Base-by-base conservation (phyloP, 2,113 vertebrate species). In the Phrynosoma platyrhinos region DNA sequence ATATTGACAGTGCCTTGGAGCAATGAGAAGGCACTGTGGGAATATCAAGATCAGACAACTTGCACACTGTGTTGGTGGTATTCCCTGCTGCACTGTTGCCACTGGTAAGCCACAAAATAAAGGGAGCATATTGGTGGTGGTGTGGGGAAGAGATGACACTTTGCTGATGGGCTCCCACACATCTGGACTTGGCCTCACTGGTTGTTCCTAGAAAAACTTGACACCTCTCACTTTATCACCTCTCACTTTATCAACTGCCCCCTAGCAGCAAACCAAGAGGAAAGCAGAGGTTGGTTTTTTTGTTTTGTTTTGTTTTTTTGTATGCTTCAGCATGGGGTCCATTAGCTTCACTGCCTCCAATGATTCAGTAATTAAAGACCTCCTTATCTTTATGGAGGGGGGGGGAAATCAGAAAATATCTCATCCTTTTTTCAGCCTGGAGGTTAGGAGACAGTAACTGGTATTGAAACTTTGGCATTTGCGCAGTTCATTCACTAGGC, bases 381-480 rank as follows among this genome's bases (percentile, higher is more conserved):
- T 7, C 53, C 16, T 36, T n/a, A 84, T 79, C 83, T 88, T 82
- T 82, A 79, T 86, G 91, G 75, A 68, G 74, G 90, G 62, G 52
- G n/a, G 36, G 62, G 16, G 42, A 66, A 27, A 25, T 47, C 42
- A 82, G 36, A 62, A 64, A 42, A 53, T 85, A 74, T 75, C 89
- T 14, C 68, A 92, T 78, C 20, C 66, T 91, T 21, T 92, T 83
- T 47, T 88, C 85, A 91, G 93, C 87, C 36, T 90, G 0, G 0
- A 80, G 75, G 92, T 9, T 27, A 83, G 76, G 42, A 85, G 76
- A 79, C 27, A 66, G 79, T 62, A 40, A 79, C 78, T 77, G 71
- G 90, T 93, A 92, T 89, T 91, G 80, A 92, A 89, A 83, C 1
- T 1, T 90, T 94, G 90, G 86, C 79, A 55, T 71, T 75, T 88